Conservation (phyloP, 2,888 invertebrate genomes). For the Campoplex nolae region DNA sequence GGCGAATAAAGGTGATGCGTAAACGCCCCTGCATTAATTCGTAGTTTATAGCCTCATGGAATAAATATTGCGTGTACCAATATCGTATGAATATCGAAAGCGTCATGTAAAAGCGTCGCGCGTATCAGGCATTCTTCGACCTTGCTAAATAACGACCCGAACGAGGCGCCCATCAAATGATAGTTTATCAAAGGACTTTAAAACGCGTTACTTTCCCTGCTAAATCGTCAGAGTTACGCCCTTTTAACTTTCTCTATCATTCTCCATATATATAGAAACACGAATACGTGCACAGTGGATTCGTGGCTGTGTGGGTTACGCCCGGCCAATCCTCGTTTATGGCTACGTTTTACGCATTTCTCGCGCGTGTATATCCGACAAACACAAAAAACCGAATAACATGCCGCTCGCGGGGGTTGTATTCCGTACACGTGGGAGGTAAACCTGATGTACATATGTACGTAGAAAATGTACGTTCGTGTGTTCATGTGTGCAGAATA, state of each 20-base stretch:
- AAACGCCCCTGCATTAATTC: conserved; percentile 37
- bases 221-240: conserved; percentile 11
- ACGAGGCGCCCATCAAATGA: conserved; percentile 34
- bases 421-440: conserved; percentile 50
- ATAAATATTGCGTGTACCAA: conserved; percentile 24
- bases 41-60: conserved; percentile 45
- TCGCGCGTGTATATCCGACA: conserved; percentile 43
- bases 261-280: neutral
- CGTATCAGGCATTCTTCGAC: conserved; percentile 46
- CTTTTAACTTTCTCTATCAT: neutral
- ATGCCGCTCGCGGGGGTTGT: conserved; percentile 30
- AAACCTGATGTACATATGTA: neutral
- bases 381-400: conserved; percentile 47
- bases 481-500: neutral
- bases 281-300: neutral
- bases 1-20: conserved; percentile 31
- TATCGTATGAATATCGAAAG: conserved; percentile 25
- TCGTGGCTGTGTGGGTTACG: conserved; percentile 16
- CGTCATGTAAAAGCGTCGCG: neutral
- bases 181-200: conserved; percentile 31
- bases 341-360: conserved; percentile 60
- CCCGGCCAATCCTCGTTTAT: conserved; percentile 63
- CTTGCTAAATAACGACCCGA: conserved; percentile 55
- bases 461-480: neutral
- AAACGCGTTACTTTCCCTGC: neutral